A percentile compares a stretch with the other conserved stretches of the same genome.
Conservation (phyloP, 2,113 vertebrate genomes). For the Phoxinus phoxinus region DNA sequence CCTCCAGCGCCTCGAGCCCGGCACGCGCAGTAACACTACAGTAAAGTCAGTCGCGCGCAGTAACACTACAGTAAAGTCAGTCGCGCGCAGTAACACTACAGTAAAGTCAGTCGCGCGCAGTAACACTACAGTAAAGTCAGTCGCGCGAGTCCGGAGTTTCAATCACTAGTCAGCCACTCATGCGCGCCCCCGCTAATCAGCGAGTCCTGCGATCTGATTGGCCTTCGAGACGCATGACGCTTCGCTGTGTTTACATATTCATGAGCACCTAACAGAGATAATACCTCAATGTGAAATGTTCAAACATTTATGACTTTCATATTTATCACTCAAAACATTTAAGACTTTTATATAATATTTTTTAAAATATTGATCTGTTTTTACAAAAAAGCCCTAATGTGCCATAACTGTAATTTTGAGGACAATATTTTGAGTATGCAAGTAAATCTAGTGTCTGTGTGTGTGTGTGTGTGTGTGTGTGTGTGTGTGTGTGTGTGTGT, state of each 20-base stretch:
- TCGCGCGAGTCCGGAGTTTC: background rate
- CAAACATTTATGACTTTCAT: too few species aligned
- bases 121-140: background rate
- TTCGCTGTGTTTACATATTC: background rate
- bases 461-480: too few species aligned
- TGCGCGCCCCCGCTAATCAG: background rate
- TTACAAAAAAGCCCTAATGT: background rate
- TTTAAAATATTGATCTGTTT: too few species aligned
- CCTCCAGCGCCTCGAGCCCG: too few species aligned
- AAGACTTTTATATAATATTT: too few species aligned
- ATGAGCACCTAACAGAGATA: background rate
- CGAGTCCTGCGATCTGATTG: background rate
- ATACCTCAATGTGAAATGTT: too few species aligned
- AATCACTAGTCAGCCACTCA: background rate
- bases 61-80: background rate
- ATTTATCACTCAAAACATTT: too few species aligned
- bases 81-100: background rate
- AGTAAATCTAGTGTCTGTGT: too few species aligned
- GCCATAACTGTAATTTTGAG: too few species aligned
- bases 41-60: background rate
- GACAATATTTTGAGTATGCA: too few species aligned
- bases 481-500: too few species aligned
- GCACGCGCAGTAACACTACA: background rate
- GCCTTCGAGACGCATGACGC: background rate
- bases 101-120: background rate